A percentile compares a stretch with the other conserved stretches of the same genome.
Conservation (phyloP, 2,797 vertebrate genomes). For the Semotilus atromaculatus region DNA sequence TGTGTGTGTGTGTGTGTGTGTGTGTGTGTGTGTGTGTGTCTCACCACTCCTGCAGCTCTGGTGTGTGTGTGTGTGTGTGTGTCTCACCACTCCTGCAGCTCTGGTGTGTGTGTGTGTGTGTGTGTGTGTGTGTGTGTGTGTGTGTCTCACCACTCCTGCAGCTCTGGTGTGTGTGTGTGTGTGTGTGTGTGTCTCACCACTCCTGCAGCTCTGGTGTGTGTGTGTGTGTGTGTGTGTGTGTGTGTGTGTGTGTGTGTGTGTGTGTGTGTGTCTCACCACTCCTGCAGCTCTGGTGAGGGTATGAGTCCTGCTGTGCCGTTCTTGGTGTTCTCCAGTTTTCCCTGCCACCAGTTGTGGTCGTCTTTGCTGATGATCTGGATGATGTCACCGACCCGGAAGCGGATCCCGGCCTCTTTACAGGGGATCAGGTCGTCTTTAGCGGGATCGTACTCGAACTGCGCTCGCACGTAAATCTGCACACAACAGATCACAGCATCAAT, state of each 20-base stretch:
- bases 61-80: neutral
- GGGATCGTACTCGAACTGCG: conserved; percentile 97
- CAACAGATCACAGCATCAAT: neutral
- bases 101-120: too few species aligned
- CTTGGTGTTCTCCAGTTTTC: conserved; percentile 95
- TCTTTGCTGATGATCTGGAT: conserved; percentile 99
- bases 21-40: too few species aligned
- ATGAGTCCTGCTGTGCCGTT: conserved; percentile 96
- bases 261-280: conserved; percentile 83
- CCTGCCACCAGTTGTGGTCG: conserved; percentile 99
- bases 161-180: too few species aligned
- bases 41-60: too few species aligned
- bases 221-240: too few species aligned
- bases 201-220: too few species aligned
- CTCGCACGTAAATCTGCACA: conserved; percentile 94
- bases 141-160: too few species aligned
- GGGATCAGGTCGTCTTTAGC: conserved; percentile 97
- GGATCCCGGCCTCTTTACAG: conserved; percentile 95
- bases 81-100: conserved; percentile 95
- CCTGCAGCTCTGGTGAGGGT: conserved; percentile 95
- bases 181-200: too few species aligned
- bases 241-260: too few species aligned
- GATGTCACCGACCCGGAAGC: conserved; percentile 93
- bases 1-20: too few species aligned
- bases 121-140: too few species aligned